Base-by-base conservation (phyloP, 2,113 vertebrate genomes). In the Oophaga pumilio region DNA sequence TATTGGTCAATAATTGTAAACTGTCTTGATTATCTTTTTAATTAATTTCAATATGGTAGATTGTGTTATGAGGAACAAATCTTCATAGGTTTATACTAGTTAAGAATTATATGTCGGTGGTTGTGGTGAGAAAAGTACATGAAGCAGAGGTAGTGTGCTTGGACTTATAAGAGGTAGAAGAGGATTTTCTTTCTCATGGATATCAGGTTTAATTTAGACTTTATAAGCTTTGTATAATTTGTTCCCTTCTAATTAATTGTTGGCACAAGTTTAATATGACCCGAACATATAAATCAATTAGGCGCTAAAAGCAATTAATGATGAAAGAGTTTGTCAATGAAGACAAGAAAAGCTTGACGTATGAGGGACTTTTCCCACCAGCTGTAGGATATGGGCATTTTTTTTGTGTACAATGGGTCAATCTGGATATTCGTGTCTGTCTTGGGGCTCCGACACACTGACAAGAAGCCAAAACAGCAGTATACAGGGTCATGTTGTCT, bases 161-260 rank as follows among this genome's bases (percentile, higher is more conserved):
- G 24, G 24, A 79, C 76, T 18, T 20, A 57, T 57, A 79, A 79
- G 24, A 79, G 24, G 52, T 28, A 57, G 56, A 24, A 57, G 8
- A 79, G 52, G 76, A 24, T 28, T 79, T 79, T 26, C 76, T 79
- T 79, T 79, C 76, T 79, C 76, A 79, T 57, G 76, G 76, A 79
- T 79, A 79, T 79, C 76, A 79, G 52, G 76, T 79, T 79, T 57
- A 59, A 28, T 79, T 24, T 18, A 59, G 76, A 28, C 24, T 59
- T 79, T 79, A 79, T 79, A 57, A 28, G 53, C 52, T 2, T 28
- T 59, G n/a, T 9, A 14, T 57, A 18, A n/a, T 79, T 79, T 57
- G 76, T 79, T 79, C 76, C 56, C 9, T 57, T 56, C 24, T 59
- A 79, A 79, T 79, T 79, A 79, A 79, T 79, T 57, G n/a, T 79